Base-by-base conservation (phyloP, 1,140 invertebrate genomes). In the Colletes gigas region DNA sequence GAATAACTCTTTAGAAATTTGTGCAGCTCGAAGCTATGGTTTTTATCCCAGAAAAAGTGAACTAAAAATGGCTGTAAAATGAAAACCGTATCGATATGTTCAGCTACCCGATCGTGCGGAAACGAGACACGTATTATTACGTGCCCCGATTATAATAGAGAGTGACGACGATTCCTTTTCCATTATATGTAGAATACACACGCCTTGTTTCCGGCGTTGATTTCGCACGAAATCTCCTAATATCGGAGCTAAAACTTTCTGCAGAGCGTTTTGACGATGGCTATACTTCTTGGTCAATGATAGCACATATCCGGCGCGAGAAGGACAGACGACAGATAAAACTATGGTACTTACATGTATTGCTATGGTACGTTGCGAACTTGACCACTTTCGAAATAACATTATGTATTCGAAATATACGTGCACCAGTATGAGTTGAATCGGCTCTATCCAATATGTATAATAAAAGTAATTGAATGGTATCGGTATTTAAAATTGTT, bases 241-340 rank as follows among this genome's bases (percentile, higher is more conserved):
- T 41, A 55, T 52, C 44, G 5, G 21, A n/a, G 21, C 30, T 15
- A 30, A 30, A 30, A 8, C 60, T 41, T 14, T 10, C 21, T 19
- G 47, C n/a, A n/a, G 14, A 50, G 59, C 14, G 17, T 73, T 79
- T 79, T 65, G 77, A 79, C 69, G 67, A 44, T 71, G 55, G 41
- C 75, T 78, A 78, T 78, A 78, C 30, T 30, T 1, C 67, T 62
- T 57, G 57, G n/a, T 14, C 77, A 62, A 79, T 73, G 77, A 79
- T 79, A 79, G 69, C 70, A 79, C 60, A 79, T 79, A 79, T 79
- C 77, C 77, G 77, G 69, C 70, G 77, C 44, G 77, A 57, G 50
- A 54, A 78, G 69, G 69, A 73, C 70, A 70, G 70, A 50, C 50
- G 30, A 4, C 30, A 52, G 77, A 79, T 79, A 79, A 67, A 79